Evolutionary conservation across 2,797 vertebrate genomes (phyloP).

Genomic region (Chanos chanos): DNA sequence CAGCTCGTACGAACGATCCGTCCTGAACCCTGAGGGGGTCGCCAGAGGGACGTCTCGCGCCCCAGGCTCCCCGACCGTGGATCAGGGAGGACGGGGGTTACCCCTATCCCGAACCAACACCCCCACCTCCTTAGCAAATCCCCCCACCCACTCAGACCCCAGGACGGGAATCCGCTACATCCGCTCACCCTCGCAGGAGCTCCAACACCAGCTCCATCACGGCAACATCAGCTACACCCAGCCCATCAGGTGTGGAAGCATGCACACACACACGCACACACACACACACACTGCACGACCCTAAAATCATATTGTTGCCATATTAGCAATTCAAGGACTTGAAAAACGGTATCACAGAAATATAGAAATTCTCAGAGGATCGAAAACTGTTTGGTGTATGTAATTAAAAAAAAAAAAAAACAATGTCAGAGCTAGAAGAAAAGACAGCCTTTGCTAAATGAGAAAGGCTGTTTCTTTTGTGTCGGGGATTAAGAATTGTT

Average conservation of each 20-base stretch:
- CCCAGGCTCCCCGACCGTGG: slow-evolving; percentile 47
- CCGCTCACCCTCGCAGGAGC: slow-evolving; percentile 65
- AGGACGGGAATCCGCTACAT: slow-evolving; percentile 73
- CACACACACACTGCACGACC: neutral
- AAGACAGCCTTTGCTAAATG: no score
- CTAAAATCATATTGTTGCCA: neutral
- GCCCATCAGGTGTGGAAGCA: slow-evolving; percentile 64
- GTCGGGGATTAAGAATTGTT: slow-evolving; percentile 58
- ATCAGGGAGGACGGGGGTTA: slow-evolving; percentile 37
- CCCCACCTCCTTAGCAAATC: slow-evolving; percentile 72
- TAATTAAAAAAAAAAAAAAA: no score
- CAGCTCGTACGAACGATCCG: slow-evolving; percentile 76
- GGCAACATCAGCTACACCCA: slow-evolving; percentile 59
- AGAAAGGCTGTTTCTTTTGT: slow-evolving; percentile 34
- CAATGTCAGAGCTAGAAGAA: no score
- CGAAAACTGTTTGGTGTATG: no score
- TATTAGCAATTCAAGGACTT: neutral
- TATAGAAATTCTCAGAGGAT: no score
- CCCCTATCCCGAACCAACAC: slow-evolving; percentile 67
- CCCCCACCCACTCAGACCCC: slow-evolving; percentile 59
- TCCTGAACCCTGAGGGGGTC: slow-evolving; percentile 72
- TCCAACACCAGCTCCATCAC: slow-evolving; percentile 42
- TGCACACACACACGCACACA: neutral
- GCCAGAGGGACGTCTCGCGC: slow-evolving; percentile 80
- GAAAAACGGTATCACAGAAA: no score